A percentile compares a stretch with the other conserved stretches of the same genome.
Evolutionary conservation across 2,888 invertebrate species (phyloP).

Genomic region (Anarsia innoxiella): DNA sequence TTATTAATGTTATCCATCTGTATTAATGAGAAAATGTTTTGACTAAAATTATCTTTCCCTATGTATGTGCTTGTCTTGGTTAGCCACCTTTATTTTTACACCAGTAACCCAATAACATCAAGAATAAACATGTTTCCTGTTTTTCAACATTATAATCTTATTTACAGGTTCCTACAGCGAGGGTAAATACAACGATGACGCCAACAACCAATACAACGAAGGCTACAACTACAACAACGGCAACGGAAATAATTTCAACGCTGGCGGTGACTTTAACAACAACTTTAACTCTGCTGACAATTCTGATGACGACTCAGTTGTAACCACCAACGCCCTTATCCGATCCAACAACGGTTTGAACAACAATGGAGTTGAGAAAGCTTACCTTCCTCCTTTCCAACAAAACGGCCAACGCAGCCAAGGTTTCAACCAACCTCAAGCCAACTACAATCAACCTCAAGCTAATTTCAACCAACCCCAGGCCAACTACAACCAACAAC

Average conservation of each 20-base stretch:
- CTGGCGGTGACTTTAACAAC: constrained; percentile 3
- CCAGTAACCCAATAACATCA: no score
- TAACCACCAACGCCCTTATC: constrained; percentile 38
- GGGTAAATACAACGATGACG: constrained; percentile 35
- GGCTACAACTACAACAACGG: constrained; percentile 19
- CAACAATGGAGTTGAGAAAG: constrained; percentile 26
- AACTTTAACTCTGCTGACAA: constrained; percentile 13
- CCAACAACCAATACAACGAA: constrained; percentile 16
- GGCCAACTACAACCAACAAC: not conserved
- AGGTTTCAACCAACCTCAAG: constrained; percentile 4
- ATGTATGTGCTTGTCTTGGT: no score
- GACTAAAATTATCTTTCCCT: no score
- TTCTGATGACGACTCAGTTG: constrained; percentile 37
- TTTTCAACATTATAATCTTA: no score
- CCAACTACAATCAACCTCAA: constrained; percentile 2
- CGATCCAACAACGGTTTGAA: constrained; percentile 12
- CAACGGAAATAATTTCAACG: constrained; percentile 10
- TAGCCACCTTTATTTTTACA: no score
- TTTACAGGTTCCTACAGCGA: constrained; percentile 53
- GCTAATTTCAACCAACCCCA: no score
- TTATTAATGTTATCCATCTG: no score
- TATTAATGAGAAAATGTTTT: no score
- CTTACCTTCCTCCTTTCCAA: constrained; percentile 40
- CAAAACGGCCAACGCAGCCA: constrained; percentile 4
- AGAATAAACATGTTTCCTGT: no score